Base-by-base conservation (phyloP, 2,888 invertebrate species). In the Pollenia labialis region DNA sequence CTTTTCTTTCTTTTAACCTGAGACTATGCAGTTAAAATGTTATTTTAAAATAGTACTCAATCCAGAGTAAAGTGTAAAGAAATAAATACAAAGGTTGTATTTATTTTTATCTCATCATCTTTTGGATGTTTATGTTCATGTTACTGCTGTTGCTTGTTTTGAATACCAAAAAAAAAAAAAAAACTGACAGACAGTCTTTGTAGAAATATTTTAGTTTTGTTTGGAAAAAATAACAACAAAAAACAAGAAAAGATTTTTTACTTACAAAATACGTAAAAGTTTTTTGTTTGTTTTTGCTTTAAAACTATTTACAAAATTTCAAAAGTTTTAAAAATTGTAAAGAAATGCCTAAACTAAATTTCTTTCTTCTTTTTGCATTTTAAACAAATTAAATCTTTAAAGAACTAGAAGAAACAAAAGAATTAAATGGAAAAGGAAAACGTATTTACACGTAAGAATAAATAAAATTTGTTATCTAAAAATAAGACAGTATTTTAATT, bases 51-150 rank as follows among this genome's bases (percentile, higher is more conserved):
- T 12, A 9, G 9, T 7, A 52, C 16, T 1, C 8, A 11, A 56
- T 14, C 14, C 12, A 11, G 3, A 4, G 44, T 4, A 54, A 71
- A 3, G 14, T 56, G 44, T 44, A 71, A 56, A 69, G 40, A 44
- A 44, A 32, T 4, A 32, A 18, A 44, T 14, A 71, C 50, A 69
- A 85, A 32, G 32, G 32, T 32, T 32, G 32, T 32, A 32, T 32
- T 32, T 32, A 32, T 74, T 77, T 87, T 85, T 87, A 87, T 87
- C 75, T 88, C 40, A 62, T 62, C 48, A 75, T 75, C 75, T 62
- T 52, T 60, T 32, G 50, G 18, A 32, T 58, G 60, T 48, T 69
- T 44, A 50, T 40, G 40, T 40, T 52, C 81, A 85, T 83, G 88
- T 50, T 60, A 16, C 18, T 40, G 58, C 50, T 68, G 74, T 42